Conservation (phyloP, 1,140 invertebrate species). For the Tetraneura akinire region DNA sequence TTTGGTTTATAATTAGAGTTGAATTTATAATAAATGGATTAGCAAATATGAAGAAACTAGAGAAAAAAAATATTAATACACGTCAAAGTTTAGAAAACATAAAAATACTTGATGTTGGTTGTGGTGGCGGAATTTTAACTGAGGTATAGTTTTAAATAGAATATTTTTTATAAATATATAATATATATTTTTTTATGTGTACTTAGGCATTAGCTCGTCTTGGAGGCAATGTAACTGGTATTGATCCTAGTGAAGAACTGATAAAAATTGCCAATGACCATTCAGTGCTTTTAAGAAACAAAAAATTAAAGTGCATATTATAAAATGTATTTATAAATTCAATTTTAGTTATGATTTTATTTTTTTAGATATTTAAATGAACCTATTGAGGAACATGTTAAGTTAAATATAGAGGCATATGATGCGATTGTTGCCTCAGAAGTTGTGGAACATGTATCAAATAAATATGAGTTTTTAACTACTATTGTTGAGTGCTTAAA, state of each 20-base stretch:
- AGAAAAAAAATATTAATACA: constrained; percentile 56
- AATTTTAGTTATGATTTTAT: constrained; percentile 56
- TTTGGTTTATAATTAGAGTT: constrained; percentile 32
- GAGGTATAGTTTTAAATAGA: constrained; percentile 63
- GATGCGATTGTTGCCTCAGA: constrained; percentile 88
- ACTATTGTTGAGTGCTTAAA: constrained; percentile 73
- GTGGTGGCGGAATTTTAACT: constrained; percentile 82
- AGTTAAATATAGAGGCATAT: constrained; percentile 63
- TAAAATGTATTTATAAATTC: background rate
- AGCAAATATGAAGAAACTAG: constrained; percentile 46
- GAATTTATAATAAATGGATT: constrained; percentile 40
- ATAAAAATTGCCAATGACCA: constrained; percentile 70
- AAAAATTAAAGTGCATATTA: constrained; percentile 53
- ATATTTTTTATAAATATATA: background rate
- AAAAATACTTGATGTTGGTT: constrained; percentile 84
- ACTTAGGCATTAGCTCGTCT: constrained; percentile 69
- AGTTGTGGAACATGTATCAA: constrained; percentile 87
- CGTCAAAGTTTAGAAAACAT: constrained; percentile 66
- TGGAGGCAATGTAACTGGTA: constrained; percentile 79
- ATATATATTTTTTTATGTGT: constrained; percentile 51
- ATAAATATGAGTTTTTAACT: constrained; percentile 76
- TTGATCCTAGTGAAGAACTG: constrained; percentile 76
- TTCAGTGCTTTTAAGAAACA: constrained; percentile 57
- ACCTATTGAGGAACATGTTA: constrained; percentile 66
- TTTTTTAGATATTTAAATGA: constrained; percentile 56